Conservation (phyloP, 1,140 invertebrate genomes). For the Diorhabda elongata region DNA sequence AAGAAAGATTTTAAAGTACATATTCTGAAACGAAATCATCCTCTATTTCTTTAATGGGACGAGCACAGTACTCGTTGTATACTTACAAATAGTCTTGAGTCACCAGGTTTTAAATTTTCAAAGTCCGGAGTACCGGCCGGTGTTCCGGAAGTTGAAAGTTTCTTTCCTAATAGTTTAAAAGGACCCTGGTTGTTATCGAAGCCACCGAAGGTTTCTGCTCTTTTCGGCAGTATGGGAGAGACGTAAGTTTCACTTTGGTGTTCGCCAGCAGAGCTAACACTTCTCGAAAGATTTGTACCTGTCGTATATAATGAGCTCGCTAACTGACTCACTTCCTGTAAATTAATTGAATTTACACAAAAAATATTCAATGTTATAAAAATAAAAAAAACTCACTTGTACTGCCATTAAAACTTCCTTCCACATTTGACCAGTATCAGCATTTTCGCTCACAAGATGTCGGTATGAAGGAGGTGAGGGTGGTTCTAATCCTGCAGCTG, state of each 20-base stretch:
- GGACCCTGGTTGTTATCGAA: slow-evolving; percentile 69
- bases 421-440: slow-evolving; percentile 63
- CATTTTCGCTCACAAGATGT: slow-evolving; percentile 56
- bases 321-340: slow-evolving; percentile 66
- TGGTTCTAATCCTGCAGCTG: slow-evolving; percentile 56
- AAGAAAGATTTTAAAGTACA: no score
- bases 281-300: slow-evolving; percentile 75
- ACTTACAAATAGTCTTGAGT: slow-evolving; percentile 45
- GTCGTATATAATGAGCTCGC: slow-evolving; percentile 67
- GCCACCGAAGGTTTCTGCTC: slow-evolving; percentile 92
- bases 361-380: not conserved
- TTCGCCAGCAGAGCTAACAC: slow-evolving; percentile 88
- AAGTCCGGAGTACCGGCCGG: slow-evolving; percentile 42
- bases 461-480: slow-evolving; percentile 55
- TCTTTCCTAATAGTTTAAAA: slow-evolving; percentile 42
- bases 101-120: slow-evolving; percentile 44
- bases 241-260: slow-evolving; percentile 78
- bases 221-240: slow-evolving; percentile 77
- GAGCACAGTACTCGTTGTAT: not conserved
- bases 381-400: slow-evolving; percentile 49
- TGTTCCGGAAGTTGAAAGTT: slow-evolving; percentile 36
- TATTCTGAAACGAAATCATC: no score
- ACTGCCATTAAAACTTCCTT: slow-evolving; percentile 66
- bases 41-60: no score
- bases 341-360: slow-evolving; percentile 31